Evolutionary conservation across 2,888 invertebrate species (phyloP), one percentile per base, ranked within the genome.

Genomic region (Dryadula phaetusa): DNA sequence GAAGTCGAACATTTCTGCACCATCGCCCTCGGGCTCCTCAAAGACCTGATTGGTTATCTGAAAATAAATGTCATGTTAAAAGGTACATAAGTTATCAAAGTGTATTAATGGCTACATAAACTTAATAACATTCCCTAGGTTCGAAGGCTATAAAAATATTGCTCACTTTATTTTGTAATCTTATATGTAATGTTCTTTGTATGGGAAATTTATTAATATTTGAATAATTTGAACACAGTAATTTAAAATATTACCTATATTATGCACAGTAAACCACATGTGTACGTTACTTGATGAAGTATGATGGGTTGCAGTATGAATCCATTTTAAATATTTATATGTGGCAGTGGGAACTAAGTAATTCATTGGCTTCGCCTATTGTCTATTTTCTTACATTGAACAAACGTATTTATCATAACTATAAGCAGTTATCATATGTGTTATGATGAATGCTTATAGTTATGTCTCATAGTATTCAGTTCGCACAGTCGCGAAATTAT

Each of bases 1-100:
- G 79, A 87, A 90, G 72, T 87, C 88, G 60, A 91, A 83, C 75
- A 92, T 82, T 75, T 91, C 92, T 12, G 76, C 85, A 67, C 78
- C 73, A 22, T 89, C 89, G 69, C 70, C 78, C 62, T 83, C 87
- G 58, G 71, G 72, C 32, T 83, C 84, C 44, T 70, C 58, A 16
- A 46, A 74, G 62, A 70, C 42, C 18, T 65, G 64, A 58, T 64
- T 75, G 62, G 76, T 78, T 62, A 80, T 80, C 75, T 77, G 79
- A 66, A 81, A 74, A 75, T 46, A 67, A 58, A 53, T 42, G 20
- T 60, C 14, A 61, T 60, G 44, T 47, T 58, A n/a, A n/a, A n/a
- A n/a, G n/a, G n/a, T 52, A 61, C 47, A 18, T 52, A 28, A 44
- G 25, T 40, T 40, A 12, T 6, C 32, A 34, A 42, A 18, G 12